Conservation (phyloP, 2,888 invertebrate genomes). For the Drosophila rubida region DNA sequence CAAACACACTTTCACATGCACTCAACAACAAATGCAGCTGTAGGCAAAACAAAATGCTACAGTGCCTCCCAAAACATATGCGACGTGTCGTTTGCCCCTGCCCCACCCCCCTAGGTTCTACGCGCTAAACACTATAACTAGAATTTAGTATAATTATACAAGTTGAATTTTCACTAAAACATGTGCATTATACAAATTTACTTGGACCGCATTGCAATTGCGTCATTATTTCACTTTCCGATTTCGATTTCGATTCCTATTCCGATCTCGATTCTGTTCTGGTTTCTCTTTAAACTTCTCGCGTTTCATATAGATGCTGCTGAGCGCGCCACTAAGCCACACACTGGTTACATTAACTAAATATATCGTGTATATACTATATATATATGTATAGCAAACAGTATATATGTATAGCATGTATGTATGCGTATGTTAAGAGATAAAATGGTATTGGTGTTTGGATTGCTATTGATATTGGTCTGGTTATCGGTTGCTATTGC, state of each 20-base stretch:
- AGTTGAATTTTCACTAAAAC: slow-evolving; percentile 30
- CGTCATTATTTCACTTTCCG: neutral
- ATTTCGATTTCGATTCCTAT: neutral
- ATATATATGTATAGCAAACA: neutral
- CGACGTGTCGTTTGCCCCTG: neutral
- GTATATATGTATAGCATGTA: neutral
- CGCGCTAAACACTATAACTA: slow-evolving; percentile 12
- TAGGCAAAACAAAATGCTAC: slow-evolving; percentile 8
- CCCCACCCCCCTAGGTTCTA: neutral
- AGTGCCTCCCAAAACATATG: slow-evolving; percentile 23
- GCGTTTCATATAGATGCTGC: slow-evolving; percentile 13
- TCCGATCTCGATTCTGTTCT: neutral
- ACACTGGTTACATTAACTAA: slow-evolving; percentile 29
- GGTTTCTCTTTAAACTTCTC: too few species aligned
- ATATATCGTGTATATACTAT: neutral
- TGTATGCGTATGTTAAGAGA: neutral
- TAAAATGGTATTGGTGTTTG: slow-evolving; percentile 16
- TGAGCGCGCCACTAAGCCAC: slow-evolving; percentile 41
- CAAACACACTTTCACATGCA: slow-evolving; percentile 23
- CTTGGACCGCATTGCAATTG: slow-evolving; percentile 4
- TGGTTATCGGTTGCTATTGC: slow-evolving; percentile 30
- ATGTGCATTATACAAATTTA: slow-evolving; percentile 21
- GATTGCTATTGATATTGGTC: slow-evolving; percentile 30
- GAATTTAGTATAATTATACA: slow-evolving; percentile 16
- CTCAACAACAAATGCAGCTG: slow-evolving; percentile 24